Percentiles rank a stretch among this genome's conserved stretches.
These are phyloP conservation scores for Zingel zingel DNA, from an alignment of 2,113 vertebrate species.

Conservation along the genomic window DNA sequence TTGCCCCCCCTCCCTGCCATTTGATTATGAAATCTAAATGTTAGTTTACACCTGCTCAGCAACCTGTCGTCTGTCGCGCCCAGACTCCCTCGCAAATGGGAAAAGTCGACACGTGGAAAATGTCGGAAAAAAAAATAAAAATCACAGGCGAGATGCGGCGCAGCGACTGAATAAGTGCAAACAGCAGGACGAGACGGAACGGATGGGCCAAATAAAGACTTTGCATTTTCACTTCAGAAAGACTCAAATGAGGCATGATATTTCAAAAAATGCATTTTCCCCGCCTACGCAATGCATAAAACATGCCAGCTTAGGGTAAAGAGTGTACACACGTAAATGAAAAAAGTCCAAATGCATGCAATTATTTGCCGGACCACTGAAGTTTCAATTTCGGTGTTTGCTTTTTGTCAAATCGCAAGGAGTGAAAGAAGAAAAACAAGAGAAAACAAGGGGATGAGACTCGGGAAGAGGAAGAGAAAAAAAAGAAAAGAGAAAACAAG, in stretches of 20 bases:
- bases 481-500: conserved; percentile 24
- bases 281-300: conserved; percentile 78
- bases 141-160: conserved; percentile 63
- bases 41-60: conserved; percentile 83
- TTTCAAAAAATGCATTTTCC: conserved; percentile 68
- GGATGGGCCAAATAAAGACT: conserved; percentile 78
- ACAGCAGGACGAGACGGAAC: conserved; percentile 73
- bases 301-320: conserved; percentile 80
- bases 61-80: conserved; percentile 77
- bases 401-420: conserved; percentile 46
- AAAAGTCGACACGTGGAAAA: conserved; percentile 75
- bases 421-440: conserved; percentile 28
- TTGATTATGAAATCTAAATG: conserved; percentile 67
- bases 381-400: conserved; percentile 82
- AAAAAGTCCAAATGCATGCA: conserved; percentile 80
- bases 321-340: conserved; percentile 69
- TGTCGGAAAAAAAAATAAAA: conserved; percentile 47
- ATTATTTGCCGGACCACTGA: conserved; percentile 85
- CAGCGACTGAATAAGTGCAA: conserved; percentile 77
- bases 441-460: conserved; percentile 51
- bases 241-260: conserved; percentile 84
- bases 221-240: conserved; percentile 76
- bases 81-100: conserved; percentile 74
- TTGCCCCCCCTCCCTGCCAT: conserved; percentile 2
- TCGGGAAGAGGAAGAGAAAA: not conserved